Evolutionary conservation across 2,888 invertebrate genomes (phyloP).

Genomic region (Neelides folsomi): DNA sequence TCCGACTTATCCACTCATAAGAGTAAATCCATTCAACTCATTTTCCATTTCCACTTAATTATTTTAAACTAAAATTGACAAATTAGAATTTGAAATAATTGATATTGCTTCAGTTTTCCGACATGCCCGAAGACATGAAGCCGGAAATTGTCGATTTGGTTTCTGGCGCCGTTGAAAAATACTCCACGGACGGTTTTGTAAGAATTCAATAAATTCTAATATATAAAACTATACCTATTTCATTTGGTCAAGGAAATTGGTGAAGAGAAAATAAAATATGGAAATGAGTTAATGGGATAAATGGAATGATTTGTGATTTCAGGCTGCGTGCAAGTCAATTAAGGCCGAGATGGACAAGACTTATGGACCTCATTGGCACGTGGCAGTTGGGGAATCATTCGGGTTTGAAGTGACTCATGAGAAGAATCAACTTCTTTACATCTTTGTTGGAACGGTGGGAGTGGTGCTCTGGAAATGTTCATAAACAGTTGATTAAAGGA

Average conservation of each 20-base stretch:
- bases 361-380: constrained; percentile 87
- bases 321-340: constrained; percentile 81
- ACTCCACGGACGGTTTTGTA: constrained; percentile 21
- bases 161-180: constrained; percentile 23
- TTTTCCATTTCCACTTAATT: no score
- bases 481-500: background rate
- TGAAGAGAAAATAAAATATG: background rate
- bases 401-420: constrained; percentile 88
- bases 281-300: background rate
- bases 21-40: background rate
- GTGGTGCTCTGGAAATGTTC: constrained; percentile 28
- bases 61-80: no score
- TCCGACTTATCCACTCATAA: constrained; percentile 23
- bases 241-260: no score
- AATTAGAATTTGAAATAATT: background rate
- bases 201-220: background rate
- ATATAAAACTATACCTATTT: no score
- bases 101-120: constrained; percentile 17
- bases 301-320: constrained; percentile 35
- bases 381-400: constrained; percentile 89
- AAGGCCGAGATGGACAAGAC: constrained; percentile 93
- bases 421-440: constrained; percentile 68
- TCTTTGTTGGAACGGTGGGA: constrained; percentile 44
- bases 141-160: constrained; percentile 28
- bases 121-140: constrained; percentile 28